These are phyloP conservation scores for Parnassius glacialis DNA, from an alignment of 2,888 invertebrate species.

Conservation along the genomic window DNA sequence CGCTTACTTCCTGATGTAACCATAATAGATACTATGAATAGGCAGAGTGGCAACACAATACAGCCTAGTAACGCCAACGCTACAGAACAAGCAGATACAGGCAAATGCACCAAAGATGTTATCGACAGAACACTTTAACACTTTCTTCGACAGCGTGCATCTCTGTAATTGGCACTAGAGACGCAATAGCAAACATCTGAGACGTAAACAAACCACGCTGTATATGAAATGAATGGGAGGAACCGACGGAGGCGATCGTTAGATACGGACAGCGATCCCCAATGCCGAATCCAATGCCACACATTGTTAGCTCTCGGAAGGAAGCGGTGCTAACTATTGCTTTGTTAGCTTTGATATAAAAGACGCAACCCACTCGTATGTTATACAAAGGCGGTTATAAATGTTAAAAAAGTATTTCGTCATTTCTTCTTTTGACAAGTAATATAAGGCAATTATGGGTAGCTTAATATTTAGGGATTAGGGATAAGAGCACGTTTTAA, in stretches of 20 bases:
- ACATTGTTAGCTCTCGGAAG: conserved; percentile 73
- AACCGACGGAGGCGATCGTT: conserved; percentile 65
- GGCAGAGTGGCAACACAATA: conserved; percentile 23
- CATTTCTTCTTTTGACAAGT: too few species aligned
- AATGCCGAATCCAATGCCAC: conserved; percentile 77
- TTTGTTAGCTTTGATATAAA: conserved; percentile 56
- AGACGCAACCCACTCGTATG: conserved; percentile 42
- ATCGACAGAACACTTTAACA: conserved; percentile 34
- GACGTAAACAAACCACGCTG: conserved; percentile 47
- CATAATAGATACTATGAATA: conserved; percentile 21
- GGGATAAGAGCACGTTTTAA: too few species aligned
- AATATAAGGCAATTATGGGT: too few species aligned
- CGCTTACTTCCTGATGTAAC: conserved; percentile 16
- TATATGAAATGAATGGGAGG: conserved; percentile 69
- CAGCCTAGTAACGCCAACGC: conserved; percentile 22
- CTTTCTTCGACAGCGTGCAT: conserved; percentile 40
- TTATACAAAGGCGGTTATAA: background rate
- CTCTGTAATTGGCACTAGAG: conserved; percentile 30
- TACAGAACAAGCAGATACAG: conserved; percentile 24
- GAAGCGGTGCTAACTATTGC: conserved; percentile 58
- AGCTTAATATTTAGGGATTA: too few species aligned
- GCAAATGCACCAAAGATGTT: conserved; percentile 28
- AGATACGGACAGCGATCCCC: conserved; percentile 66
- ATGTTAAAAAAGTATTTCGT: background rate
- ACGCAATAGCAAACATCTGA: conserved; percentile 26